Base-by-base conservation (phyloP, 2,888 invertebrate species). In the Tricholauxania praeusta region DNA sequence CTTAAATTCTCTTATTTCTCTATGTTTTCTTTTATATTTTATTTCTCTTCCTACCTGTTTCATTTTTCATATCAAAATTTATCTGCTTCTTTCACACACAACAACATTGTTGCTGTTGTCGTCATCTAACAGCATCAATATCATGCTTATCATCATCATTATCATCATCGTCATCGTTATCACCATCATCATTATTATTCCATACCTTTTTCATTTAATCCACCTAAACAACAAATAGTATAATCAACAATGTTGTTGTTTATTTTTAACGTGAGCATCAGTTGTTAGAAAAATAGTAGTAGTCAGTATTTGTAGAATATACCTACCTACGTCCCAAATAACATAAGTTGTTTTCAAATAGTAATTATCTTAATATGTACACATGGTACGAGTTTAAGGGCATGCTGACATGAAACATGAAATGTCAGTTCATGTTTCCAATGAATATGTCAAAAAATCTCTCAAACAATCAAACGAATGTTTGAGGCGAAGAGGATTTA, bases 71-170 rank as follows among this genome's bases (percentile, higher is more conserved):
- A 17, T 64, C 5, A 49, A 19, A n/a, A 17, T 17, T 22, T 32
- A 22, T 19, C 52, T n/a, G 32, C 49, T 65, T 51, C 65, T 65
- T 19, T n/a, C 47, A 47, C 15, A 39, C 28, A n/a, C n/a, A 39
- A 19, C 14, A 22, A 59, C 60, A 10, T n/a, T 14, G 51, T 49
- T 71, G 65, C 7, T 62, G 71, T 63, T 63, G 28, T 51, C 28
- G 65, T 48, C 63, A 15, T 69, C 60, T 68, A 69, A 69, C 69
- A 69, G 60, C 69, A 69, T 69, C 69, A 69, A 60, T 60, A 62
- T 62, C 51, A 69, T 32, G 48, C 22, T 22, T 19, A 48, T 28
- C 69, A 60, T 28, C 65, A 65, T 19, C 53, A 53, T 66, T 17
- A 52, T 66, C 32, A 66, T 15, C n/a, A 65, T n/a, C n/a, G n/a